phyloP scores from a whole-genome alignment of 1,140 invertebrate genomes.

The Drosophila trapezifrons region DNA sequence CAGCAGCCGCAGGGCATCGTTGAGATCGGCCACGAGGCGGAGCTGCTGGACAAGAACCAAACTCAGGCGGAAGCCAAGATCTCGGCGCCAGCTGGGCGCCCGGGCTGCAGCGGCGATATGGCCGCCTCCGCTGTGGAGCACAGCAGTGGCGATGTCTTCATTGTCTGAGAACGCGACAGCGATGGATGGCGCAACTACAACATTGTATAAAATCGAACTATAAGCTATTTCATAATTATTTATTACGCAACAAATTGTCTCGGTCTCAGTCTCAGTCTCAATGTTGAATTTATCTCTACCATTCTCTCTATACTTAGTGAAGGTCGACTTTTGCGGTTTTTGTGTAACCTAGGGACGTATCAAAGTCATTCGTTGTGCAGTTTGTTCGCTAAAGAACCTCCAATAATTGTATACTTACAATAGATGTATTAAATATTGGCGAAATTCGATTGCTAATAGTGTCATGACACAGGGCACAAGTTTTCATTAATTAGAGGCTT shows the following conservation, averaged over 20 bases:
- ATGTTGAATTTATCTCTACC: conserved; percentile 38
- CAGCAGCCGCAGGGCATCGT: conserved; percentile 68
- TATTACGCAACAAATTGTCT: conserved; percentile 54
- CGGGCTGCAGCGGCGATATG: conserved; percentile 59
- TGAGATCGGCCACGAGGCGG: conserved; percentile 79
- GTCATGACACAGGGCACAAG: too few relatives aligned
- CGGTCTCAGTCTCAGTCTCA: conserved; percentile 36
- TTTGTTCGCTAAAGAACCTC: neutral
- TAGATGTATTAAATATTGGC: neutral
- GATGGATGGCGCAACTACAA: neutral
- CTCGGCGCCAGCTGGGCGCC: conserved; percentile 27
- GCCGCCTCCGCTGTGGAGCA: conserved; percentile 48
- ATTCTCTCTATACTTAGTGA: neutral
- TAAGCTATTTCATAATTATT: conserved; percentile 55
- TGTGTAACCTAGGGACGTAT: neutral
- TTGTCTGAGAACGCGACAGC: conserved; percentile 56
- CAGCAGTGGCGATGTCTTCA: conserved; percentile 73
- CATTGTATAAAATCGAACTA: conserved; percentile 37
- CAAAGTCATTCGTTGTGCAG: neutral
- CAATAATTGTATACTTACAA: neutral
- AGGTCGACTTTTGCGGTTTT: neutral
- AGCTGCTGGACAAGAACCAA: conserved; percentile 61
- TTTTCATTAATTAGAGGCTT: too few relatives aligned
- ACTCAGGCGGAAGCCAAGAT: conserved; percentile 17
- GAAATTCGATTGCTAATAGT: neutral